Conservation (phyloP, 2,888 invertebrate species). For the Campopleginae sp. region DNA sequence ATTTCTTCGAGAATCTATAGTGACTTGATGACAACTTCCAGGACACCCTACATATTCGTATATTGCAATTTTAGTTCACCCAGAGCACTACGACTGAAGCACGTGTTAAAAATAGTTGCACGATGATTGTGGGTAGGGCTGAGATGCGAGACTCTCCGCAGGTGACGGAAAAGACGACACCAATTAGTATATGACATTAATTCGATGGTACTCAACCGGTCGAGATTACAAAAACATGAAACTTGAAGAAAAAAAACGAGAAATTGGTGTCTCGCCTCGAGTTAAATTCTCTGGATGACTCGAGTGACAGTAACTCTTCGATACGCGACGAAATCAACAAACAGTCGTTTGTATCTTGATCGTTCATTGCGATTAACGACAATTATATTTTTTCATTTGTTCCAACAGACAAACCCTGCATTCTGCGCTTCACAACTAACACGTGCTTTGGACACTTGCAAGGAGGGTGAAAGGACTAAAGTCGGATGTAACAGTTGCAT, state of each 20-base stretch:
- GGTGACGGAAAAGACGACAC: slow-evolving; percentile 49
- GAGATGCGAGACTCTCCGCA: slow-evolving; percentile 31
- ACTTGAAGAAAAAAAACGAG: slow-evolving; percentile 8
- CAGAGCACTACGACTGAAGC: neutral
- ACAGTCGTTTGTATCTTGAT: neutral
- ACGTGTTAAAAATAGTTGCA: slow-evolving; percentile 44
- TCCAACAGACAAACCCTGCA: slow-evolving; percentile 64
- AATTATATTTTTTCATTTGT: slow-evolving; percentile 1
- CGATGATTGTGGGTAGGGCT: neutral
- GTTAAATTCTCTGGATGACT: neutral
- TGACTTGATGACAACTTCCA: neutral
- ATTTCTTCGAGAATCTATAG: neutral
- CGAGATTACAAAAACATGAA: neutral
- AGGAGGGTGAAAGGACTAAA: slow-evolving; percentile 58
- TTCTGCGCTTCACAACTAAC: slow-evolving; percentile 66
- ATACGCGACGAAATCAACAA: neutral
- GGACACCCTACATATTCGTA: neutral
- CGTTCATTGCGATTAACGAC: neutral
- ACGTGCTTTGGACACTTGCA: slow-evolving; percentile 58
- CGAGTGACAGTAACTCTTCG: neutral
- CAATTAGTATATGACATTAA: slow-evolving; percentile 59
- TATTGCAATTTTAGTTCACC: neutral
- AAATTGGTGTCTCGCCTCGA: neutral
- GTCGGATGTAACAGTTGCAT: slow-evolving; percentile 63
- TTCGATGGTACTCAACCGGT: slow-evolving; percentile 35